Evolutionary conservation across 2,113 vertebrate species (phyloP).

Genomic region (Triplophysa rosa): DNA sequence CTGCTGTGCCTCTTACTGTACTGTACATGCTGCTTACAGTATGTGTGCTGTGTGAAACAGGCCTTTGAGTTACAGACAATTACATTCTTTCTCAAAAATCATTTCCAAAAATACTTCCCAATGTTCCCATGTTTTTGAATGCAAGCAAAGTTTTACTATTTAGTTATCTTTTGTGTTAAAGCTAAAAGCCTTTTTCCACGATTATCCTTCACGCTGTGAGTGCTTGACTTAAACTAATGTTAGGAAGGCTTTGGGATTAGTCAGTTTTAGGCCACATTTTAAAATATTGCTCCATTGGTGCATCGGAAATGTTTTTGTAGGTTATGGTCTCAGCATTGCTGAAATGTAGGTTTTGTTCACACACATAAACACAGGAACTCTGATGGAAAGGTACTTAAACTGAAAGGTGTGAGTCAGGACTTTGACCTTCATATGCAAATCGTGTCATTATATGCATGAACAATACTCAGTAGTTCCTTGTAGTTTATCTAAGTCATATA

Average conservation of each 20-base stretch:
- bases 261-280: slow-evolving; percentile 56
- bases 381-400: not conserved
- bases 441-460: not conserved
- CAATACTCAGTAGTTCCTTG: not conserved
- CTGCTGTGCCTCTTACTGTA: too few relatives aligned
- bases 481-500: slow-evolving; percentile 8
- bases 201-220: not conserved
- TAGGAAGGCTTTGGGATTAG: slow-evolving; percentile 50
- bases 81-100: too few relatives aligned
- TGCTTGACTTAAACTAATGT: slow-evolving; percentile 32
- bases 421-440: not conserved
- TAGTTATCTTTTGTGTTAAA: not conserved
- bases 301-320: slow-evolving; percentile 41
- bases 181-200: not conserved
- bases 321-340: slow-evolving; percentile 39
- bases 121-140: not conserved
- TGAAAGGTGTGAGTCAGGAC: not conserved
- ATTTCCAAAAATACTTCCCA: too few relatives aligned
- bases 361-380: too few relatives aligned
- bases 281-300: slow-evolving; percentile 61
- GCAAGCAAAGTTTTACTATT: not conserved
- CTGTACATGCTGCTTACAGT: too few relatives aligned
- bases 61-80: too few relatives aligned
- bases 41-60: too few relatives aligned
- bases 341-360: not conserved